Evolutionary conservation across 2,888 invertebrate genomes (phyloP).

Genomic region (Epsilonema sp.): DNA sequence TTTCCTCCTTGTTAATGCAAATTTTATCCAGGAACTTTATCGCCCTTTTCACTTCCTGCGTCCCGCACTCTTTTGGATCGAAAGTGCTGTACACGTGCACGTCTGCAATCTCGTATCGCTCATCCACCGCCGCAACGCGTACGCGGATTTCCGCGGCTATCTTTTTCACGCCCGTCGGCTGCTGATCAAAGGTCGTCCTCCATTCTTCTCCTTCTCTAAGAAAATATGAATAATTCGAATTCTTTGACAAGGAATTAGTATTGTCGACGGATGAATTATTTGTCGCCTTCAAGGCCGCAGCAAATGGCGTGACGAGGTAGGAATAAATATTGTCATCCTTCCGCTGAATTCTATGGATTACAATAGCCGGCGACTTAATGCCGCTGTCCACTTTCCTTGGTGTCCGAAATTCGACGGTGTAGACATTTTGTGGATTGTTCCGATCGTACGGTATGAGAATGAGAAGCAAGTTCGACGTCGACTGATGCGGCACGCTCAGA

Average conservation of each 20-base stretch:
- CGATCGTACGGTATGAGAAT: constrained; percentile 21
- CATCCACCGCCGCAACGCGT: constrained; percentile 11
- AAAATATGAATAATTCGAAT: too few species aligned
- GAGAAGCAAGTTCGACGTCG: constrained; percentile 17
- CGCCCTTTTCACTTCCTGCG: not conserved
- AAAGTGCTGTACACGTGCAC: constrained; percentile 14
- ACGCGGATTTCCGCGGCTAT: constrained; percentile 11
- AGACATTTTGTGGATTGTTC: constrained; percentile 20
- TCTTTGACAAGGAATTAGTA: too few species aligned
- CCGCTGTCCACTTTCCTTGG: constrained; percentile 17
- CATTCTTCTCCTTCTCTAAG: constrained; percentile 21
- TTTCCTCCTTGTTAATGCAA: not conserved
- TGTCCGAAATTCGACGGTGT: constrained; percentile 21
- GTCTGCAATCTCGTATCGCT: constrained; percentile 11
- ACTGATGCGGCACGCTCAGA: constrained; percentile 17
- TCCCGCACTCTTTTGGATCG: constrained; percentile 6
- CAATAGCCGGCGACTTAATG: constrained; percentile 13
- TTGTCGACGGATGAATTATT: too few species aligned
- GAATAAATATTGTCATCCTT: constrained; percentile 17
- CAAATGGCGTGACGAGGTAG: constrained; percentile 17
- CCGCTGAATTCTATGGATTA: constrained; percentile 19
- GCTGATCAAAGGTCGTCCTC: too few species aligned
- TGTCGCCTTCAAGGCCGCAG: too few species aligned
- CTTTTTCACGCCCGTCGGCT: constrained; percentile 15
- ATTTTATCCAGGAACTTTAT: not conserved